Evolutionary conservation across 2,113 vertebrate species (phyloP).

Genomic region (Elephas maximus): DNA sequence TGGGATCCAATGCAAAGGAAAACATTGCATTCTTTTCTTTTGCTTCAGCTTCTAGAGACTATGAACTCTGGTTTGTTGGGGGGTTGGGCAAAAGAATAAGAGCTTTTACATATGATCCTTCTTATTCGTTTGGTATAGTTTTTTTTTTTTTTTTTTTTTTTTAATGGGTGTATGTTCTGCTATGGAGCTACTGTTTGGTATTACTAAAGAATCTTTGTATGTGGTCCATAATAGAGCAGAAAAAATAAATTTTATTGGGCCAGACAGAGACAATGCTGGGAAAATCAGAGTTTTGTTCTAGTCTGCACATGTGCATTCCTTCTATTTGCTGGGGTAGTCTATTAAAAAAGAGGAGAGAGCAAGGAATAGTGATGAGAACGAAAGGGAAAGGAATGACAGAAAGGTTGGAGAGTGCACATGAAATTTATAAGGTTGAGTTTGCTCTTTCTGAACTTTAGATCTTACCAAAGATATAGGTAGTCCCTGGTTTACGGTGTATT

Average conservation of each 20-base stretch:
- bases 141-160: neutral
- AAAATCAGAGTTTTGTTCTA: neutral
- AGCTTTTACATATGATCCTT: neutral
- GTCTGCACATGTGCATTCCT: neutral
- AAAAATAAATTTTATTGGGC: neutral
- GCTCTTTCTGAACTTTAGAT: neutral
- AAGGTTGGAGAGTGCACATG: neutral
- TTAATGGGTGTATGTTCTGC: neutral
- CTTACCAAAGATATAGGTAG: neutral
- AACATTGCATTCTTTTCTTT: neutral
- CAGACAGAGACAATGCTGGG: neutral
- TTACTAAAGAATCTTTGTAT: neutral
- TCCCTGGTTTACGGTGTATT: neutral
- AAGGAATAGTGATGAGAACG: neutral
- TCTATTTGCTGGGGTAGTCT: neutral
- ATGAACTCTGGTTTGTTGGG: neutral
- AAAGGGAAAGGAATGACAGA: neutral
- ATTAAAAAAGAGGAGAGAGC: neutral
- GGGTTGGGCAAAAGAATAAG: neutral
- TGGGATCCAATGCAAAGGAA: constrained; percentile 48
- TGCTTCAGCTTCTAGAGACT: neutral
- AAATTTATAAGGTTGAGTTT: neutral
- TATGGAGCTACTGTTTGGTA: neutral
- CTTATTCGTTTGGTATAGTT: neutral
- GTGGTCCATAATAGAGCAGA: neutral